Conservation (phyloP, 2,797 vertebrate species). For the Myotis myotis region DNA sequence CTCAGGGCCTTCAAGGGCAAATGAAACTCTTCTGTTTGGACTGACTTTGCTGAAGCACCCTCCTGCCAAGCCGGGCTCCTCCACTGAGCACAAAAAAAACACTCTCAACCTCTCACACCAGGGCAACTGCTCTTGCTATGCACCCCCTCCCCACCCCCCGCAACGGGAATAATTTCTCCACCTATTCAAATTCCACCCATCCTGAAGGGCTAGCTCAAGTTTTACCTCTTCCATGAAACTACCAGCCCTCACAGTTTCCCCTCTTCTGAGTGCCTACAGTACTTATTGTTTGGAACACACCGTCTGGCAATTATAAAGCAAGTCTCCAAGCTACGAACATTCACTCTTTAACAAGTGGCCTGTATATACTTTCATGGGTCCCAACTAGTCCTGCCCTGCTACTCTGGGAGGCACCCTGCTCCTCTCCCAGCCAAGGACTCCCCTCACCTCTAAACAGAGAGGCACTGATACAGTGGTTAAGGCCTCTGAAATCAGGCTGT, state of each 20-base stretch:
- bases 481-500: background rate
- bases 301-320: background rate
- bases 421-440: background rate
- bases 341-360: background rate
- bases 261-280: background rate
- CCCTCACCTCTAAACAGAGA: background rate
- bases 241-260: background rate
- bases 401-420: background rate
- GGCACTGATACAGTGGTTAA: background rate
- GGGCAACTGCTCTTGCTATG: background rate
- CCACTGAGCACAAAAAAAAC: background rate
- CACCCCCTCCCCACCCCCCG: too few species aligned
- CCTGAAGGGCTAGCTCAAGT: slow-evolving; percentile 27
- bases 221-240: background rate
- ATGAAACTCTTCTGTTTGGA: background rate
- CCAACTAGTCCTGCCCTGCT: background rate
- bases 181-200: background rate
- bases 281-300: background rate
- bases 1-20: background rate
- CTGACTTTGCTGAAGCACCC: background rate
- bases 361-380: background rate
- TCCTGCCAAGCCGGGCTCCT: background rate
- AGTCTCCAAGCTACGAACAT: background rate
- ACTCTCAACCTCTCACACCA: background rate
- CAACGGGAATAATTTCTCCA: background rate